These are phyloP conservation scores for Pentamera pediparva DNA, from an alignment of 53 echinoderm and acorn worm genomes.

Conservation along the genomic window DNA sequence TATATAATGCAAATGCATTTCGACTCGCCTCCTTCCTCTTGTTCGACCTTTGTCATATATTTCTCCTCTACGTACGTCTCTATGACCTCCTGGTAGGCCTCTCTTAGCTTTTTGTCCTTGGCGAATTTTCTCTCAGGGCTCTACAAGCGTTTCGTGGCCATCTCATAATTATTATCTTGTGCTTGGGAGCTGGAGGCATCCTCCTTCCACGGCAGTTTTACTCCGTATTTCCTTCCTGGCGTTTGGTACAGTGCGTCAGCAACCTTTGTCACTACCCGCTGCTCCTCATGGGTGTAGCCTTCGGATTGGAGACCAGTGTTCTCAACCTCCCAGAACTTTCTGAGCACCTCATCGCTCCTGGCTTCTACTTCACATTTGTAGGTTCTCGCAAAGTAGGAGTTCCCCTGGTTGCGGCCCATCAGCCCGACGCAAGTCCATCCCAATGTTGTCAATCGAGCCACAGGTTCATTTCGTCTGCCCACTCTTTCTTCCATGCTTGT, in stretches of 20 bases:
- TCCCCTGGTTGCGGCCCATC: background rate
- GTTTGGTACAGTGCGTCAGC: background rate
- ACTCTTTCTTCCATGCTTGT: background rate
- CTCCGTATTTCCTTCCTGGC: background rate
- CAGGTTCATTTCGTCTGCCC: slow-evolving; percentile 3
- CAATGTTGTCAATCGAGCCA: background rate
- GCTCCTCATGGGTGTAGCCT: background rate
- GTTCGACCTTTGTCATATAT: background rate
- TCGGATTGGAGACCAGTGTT: background rate
- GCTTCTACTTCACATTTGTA: background rate
- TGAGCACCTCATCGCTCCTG: background rate
- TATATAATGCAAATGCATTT: too few species aligned
- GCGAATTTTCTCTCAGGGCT: background rate
- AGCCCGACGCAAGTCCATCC: slow-evolving; percentile 8
- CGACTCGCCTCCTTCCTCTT: too few species aligned
- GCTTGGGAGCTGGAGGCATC: background rate
- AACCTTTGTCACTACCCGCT: background rate
- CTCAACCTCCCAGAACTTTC: background rate
- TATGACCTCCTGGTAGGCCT: background rate
- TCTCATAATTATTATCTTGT: background rate
- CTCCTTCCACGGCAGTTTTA: background rate
- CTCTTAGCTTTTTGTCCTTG: background rate
- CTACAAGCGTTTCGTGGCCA: background rate
- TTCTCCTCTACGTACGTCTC: background rate
- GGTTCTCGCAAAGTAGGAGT: background rate